Evolutionary conservation across 2,888 invertebrate genomes (phyloP).

Genomic region (Pristionchus mayeri): DNA sequence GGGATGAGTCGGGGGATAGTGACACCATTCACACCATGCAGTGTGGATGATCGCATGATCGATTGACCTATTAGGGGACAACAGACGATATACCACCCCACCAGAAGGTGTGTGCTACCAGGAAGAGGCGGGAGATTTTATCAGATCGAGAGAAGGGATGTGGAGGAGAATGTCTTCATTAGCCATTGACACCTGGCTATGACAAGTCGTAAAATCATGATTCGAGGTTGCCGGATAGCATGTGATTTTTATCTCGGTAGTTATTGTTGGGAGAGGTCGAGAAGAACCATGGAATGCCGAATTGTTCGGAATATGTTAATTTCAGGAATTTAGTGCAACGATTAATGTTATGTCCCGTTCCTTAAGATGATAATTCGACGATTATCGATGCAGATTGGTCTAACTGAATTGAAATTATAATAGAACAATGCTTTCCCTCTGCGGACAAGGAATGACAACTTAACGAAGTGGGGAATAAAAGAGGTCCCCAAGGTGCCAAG

Average conservation of each 20-base stretch:
- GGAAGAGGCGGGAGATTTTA: constrained; percentile 34
- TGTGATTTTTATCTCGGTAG: not conserved
- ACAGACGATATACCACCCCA: not conserved
- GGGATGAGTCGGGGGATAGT: not conserved
- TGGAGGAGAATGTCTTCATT: constrained; percentile 17
- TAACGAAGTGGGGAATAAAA: constrained; percentile 26
- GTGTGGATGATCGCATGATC: constrained; percentile 11
- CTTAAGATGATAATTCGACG: no score
- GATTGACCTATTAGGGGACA: constrained; percentile 29
- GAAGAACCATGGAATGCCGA: no score
- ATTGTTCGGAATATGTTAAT: no score
- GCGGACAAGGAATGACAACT: not conserved
- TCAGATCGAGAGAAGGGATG: not conserved
- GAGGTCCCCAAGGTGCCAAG: constrained; percentile 7
- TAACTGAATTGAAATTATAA: no score
- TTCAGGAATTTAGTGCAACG: no score
- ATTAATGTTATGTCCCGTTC: no score
- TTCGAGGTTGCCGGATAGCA: constrained; percentile 32
- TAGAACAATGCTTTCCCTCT: no score
- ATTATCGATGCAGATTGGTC: no score
- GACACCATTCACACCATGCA: constrained; percentile 31
- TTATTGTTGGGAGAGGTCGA: no score
- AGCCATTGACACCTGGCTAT: constrained; percentile 34
- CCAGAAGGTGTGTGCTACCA: constrained; percentile 9
- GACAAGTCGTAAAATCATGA: constrained; percentile 12